phyloP scores from a whole-genome alignment of 2,113 vertebrate genomes.

The Alligator mississippiensis region DNA sequence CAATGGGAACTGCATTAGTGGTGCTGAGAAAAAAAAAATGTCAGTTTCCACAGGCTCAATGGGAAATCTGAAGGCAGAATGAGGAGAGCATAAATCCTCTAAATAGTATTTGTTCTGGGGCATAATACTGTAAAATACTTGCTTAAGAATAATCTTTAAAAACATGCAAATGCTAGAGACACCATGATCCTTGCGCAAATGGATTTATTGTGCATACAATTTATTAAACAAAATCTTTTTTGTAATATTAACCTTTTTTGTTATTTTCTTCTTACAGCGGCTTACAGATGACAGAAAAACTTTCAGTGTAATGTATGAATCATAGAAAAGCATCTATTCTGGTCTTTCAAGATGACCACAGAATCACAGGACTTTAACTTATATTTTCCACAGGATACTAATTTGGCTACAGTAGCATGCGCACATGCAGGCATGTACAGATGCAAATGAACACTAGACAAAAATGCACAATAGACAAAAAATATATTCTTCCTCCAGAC shows the following conservation, averaged over 20 bases:
- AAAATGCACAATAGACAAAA: background rate
- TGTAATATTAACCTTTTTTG: background rate
- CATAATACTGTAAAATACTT: background rate
- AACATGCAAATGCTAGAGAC: background rate
- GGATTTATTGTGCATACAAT: background rate
- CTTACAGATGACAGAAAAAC: background rate
- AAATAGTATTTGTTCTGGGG: background rate
- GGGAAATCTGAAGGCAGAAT: fast-evolving
- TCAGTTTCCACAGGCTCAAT: background rate
- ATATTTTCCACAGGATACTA: background rate
- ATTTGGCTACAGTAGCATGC: background rate
- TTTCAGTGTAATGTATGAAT: background rate
- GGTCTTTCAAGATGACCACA: background rate
- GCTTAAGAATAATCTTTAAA: background rate
- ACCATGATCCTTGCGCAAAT: background rate
- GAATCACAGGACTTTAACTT: background rate
- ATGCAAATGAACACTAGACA: no score
- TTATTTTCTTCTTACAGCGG: background rate
- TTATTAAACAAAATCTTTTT: background rate
- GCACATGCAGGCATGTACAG: background rate
- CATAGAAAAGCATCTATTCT: background rate
- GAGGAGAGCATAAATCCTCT: background rate
- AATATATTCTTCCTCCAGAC: background rate
- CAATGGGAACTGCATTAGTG: background rate
- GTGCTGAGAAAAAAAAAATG: background rate